phyloP scores from a whole-genome alignment of 2,888 invertebrate genomes.

The Tortricodes alternella region DNA sequence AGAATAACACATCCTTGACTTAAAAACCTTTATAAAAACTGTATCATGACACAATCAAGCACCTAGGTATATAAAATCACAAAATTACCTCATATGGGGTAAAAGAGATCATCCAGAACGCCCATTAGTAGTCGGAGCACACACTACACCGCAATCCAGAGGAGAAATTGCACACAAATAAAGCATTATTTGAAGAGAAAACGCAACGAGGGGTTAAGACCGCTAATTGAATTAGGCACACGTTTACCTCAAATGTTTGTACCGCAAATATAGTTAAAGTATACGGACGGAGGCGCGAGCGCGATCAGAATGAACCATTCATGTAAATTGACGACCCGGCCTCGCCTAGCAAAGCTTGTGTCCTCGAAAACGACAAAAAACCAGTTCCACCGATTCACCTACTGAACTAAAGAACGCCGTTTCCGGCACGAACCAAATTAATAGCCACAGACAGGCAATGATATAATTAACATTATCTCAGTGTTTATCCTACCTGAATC shows the following conservation, averaged over 20 bases:
- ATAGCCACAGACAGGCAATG: conserved; percentile 36
- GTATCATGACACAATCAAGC: too few relatives aligned
- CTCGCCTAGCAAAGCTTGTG: conserved; percentile 47
- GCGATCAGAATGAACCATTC: conserved; percentile 52
- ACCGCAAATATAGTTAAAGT: conserved; percentile 22
- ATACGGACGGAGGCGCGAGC: conserved; percentile 24
- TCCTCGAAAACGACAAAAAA: conserved; percentile 58
- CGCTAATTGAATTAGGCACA: conserved; percentile 29
- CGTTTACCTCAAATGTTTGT: conserved; percentile 19
- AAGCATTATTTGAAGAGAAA: conserved; percentile 39
- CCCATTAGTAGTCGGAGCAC: conserved; percentile 39
- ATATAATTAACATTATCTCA: conserved; percentile 17
- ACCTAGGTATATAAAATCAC: neutral
- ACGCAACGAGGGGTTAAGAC: conserved; percentile 29
- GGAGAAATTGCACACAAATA: conserved; percentile 53
- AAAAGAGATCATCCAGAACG: conserved; percentile 29
- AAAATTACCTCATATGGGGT: conserved; percentile 28
- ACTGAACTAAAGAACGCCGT: conserved; percentile 65
- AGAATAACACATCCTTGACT: too few relatives aligned
- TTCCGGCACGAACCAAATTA: conserved; percentile 54
- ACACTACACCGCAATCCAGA: conserved; percentile 56
- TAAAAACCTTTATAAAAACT: neutral
- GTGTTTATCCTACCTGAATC: conserved; percentile 33
- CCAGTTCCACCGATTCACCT: conserved; percentile 68
- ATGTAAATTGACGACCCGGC: conserved; percentile 54